These are phyloP conservation scores for Euschistus heros DNA, from an alignment of 1,140 invertebrate genomes.

Conservation along the genomic window DNA sequence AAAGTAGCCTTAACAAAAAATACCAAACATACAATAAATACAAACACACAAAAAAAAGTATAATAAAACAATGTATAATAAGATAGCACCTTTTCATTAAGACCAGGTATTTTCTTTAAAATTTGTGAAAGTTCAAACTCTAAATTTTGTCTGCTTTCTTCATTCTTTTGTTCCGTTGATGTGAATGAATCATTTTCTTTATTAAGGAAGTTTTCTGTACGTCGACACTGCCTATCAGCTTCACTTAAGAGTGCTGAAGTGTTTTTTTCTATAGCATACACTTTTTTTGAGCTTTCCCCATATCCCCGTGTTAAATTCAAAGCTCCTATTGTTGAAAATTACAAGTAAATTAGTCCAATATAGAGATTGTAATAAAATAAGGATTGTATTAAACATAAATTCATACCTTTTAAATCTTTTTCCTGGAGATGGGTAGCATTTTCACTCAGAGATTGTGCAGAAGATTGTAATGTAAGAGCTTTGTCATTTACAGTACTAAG, in stretches of 20 bases:
- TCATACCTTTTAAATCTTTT: conserved; percentile 74
- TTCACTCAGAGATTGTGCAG: conserved; percentile 50
- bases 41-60: no score
- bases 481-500: conserved; percentile 61
- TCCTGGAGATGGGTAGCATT: conserved; percentile 88
- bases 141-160: conserved; percentile 52
- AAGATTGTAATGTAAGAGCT: conserved; percentile 38
- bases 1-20: no score
- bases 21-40: no score
- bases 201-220: conserved; percentile 67
- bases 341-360: neutral
- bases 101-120: conserved; percentile 60
- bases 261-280: conserved; percentile 51
- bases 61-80: neutral
- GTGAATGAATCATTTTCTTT: conserved; percentile 58
- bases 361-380: neutral
- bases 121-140: conserved; percentile 53
- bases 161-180: conserved; percentile 55
- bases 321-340: conserved; percentile 48
- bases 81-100: conserved; percentile 56
- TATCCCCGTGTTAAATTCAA: conserved; percentile 79
- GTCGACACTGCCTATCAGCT: conserved; percentile 69
- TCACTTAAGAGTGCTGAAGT: conserved; percentile 46
- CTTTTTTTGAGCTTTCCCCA: conserved; percentile 51
- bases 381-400: neutral